These are phyloP conservation scores for Sebastes goodei DNA, from an alignment of 2,797 vertebrate species.

Conservation along the genomic window DNA sequence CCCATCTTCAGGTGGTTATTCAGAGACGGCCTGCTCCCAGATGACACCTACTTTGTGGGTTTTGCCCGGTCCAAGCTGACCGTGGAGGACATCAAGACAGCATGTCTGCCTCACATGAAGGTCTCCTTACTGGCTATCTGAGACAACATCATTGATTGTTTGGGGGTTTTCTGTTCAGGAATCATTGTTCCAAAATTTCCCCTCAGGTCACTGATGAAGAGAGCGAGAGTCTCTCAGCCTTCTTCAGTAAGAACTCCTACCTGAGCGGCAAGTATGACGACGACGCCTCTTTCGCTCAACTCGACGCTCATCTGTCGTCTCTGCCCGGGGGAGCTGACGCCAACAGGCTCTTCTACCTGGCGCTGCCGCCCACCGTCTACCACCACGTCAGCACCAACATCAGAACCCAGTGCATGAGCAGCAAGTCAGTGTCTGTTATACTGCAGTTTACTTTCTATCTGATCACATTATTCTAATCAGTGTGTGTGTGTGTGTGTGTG, in stretches of 20 bases:
- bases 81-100: slow-evolving; percentile 83
- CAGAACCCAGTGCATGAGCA: slow-evolving; percentile 84
- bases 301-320: slow-evolving; percentile 77
- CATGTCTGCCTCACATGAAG: slow-evolving; percentile 88
- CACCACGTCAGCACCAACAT: slow-evolving; percentile 88
- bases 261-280: slow-evolving; percentile 84
- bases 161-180: not conserved
- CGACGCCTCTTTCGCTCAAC: slow-evolving; percentile 75
- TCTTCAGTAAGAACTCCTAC: slow-evolving; percentile 87
- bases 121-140: slow-evolving; percentile 58
- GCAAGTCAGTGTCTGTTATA: slow-evolving; percentile 66
- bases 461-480: not conserved
- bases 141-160: not conserved
- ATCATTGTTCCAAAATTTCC: not conserved
- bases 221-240: slow-evolving; percentile 75
- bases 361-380: slow-evolving; percentile 90
- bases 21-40: slow-evolving; percentile 88
- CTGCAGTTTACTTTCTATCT: slow-evolving; percentile 6
- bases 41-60: slow-evolving; percentile 88
- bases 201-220: slow-evolving; percentile 82
- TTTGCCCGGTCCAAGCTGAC: slow-evolving; percentile 89
- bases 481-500: not conserved
- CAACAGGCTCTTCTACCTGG: slow-evolving; percentile 91
- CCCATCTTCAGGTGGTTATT: slow-evolving; percentile 88
- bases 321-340: slow-evolving; percentile 81